A percentile compares a stretch with the other conserved stretches of the same genome.
Conservation (phyloP, 2,888 invertebrate genomes). For the Meteorus colon region DNA sequence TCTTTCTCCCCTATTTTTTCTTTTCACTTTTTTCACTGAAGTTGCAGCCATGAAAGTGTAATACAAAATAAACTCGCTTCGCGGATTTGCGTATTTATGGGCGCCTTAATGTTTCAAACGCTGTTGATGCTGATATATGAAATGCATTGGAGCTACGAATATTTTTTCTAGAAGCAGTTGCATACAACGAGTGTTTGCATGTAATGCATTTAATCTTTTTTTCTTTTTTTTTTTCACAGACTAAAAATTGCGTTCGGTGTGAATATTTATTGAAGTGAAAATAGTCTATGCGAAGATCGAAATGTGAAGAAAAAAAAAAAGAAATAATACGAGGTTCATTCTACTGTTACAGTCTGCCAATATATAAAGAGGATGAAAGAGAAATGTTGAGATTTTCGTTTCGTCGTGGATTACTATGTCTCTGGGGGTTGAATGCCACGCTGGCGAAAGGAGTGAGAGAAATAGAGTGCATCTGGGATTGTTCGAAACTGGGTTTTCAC, state of each 20-base stretch:
- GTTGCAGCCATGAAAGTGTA: constrained; percentile 9
- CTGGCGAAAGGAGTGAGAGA: not conserved
- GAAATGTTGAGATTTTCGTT: constrained; percentile 28
- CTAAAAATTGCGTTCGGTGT: not conserved
- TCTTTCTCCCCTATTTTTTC: not conserved
- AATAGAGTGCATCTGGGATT: constrained; percentile 19
- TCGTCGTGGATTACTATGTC: constrained; percentile 19
- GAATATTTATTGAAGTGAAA: not conserved
- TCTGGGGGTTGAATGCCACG: not conserved
- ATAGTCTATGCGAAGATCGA: not conserved
- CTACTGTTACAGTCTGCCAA: not conserved
- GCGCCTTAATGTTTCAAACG: not conserved
- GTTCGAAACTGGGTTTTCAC: not conserved
- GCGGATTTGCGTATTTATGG: constrained; percentile 9
- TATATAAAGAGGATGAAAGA: constrained; percentile 10
- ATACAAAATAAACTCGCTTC: constrained; percentile 6
- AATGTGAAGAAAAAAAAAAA: not conserved
- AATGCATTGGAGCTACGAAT: not conserved
- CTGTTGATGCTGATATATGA: constrained; percentile 1
- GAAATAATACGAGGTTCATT: not conserved
- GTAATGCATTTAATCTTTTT: not conserved
- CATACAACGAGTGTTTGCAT: not conserved
- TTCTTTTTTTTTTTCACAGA: not conserved
- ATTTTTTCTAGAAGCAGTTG: not conserved
- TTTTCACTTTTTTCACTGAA: not conserved